A percentile compares a stretch with the other conserved stretches of the same genome.
Conservation (phyloP, 1,140 invertebrate genomes). For the Diorhabda carinulata region DNA sequence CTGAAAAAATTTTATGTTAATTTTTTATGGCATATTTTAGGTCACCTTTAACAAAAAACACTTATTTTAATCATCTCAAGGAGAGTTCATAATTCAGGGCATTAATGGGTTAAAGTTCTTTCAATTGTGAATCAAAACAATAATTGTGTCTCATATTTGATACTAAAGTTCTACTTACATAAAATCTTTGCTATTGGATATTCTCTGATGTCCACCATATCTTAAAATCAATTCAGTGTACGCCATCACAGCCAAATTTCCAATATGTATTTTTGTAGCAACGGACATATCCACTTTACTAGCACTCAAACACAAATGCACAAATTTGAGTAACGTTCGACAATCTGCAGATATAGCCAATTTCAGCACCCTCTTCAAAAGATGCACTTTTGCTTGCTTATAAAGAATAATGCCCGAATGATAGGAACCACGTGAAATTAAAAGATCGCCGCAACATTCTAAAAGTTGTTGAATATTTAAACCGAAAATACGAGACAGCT, state of each 20-base stretch:
- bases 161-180: conserved; percentile 47
- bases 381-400: conserved; percentile 64
- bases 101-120: too few species aligned
- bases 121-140: too few species aligned
- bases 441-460: conserved; percentile 68
- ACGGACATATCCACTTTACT: conserved; percentile 57
- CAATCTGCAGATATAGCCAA: conserved; percentile 69
- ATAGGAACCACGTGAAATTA: conserved; percentile 61
- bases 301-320: conserved; percentile 56
- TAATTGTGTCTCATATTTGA: too few species aligned
- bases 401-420: conserved; percentile 64
- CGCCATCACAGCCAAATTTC: conserved; percentile 65
- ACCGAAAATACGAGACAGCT: conserved; percentile 57
- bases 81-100: too few species aligned
- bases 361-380: conserved; percentile 68
- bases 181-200: conserved; percentile 53
- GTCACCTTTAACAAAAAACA: too few species aligned
- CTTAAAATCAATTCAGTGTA: conserved; percentile 61
- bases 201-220: conserved; percentile 35
- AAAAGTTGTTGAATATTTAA: conserved; percentile 66
- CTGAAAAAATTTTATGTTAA: too few species aligned
- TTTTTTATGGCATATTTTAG: too few species aligned
- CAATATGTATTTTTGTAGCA: conserved; percentile 62
- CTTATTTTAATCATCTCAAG: too few species aligned
- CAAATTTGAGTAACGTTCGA: conserved; percentile 62